phyloP scores from a whole-genome alignment of 37 sponge, comb jelly and placozoan genomes.

The Haliclona indistincta region DNA sequence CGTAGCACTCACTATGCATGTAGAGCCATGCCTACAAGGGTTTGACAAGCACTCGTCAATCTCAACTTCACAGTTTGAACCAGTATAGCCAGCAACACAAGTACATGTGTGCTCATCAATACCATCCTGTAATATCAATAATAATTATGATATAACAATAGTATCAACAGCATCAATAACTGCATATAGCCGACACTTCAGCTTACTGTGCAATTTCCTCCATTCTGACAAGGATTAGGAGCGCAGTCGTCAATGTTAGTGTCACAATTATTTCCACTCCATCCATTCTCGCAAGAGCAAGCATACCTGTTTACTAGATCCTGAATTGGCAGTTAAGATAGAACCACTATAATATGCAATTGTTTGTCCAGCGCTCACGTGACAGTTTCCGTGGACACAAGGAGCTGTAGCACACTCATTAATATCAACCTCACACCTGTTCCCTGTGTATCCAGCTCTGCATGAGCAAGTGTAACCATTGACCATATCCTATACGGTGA shows the following conservation, averaged over 20 bases:
- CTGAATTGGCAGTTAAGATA: background rate
- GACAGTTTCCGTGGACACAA: conserved; percentile 18
- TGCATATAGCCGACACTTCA: too few relatives aligned
- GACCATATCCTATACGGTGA: conserved; percentile 12
- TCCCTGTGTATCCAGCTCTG: conserved; percentile 18
- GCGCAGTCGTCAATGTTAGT: conserved; percentile 47
- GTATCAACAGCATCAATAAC: background rate
- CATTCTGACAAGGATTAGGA: conserved; percentile 36
- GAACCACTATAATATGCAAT: conserved; percentile 5
- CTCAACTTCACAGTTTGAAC: conserved; percentile 22
- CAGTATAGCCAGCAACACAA: conserved; percentile 36
- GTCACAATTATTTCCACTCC: conserved; percentile 38
- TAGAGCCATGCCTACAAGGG: conserved; percentile 29
- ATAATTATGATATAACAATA: too few relatives aligned
- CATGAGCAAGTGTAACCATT: conserved; percentile 9
- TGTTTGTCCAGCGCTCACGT: background rate
- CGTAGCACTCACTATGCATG: conserved; percentile 41
- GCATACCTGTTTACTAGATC: background rate
- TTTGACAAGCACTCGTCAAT: conserved; percentile 19
- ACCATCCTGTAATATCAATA: conserved; percentile 38
- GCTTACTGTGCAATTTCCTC: conserved; percentile 38
- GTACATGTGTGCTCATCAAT: conserved; percentile 15
- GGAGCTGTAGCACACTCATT: conserved; percentile 31
- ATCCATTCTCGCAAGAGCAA: conserved; percentile 42
- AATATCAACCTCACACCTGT: conserved; percentile 18